phyloP scores from a whole-genome alignment of 2,888 invertebrate genomes.

The Agrilus biguttatus region DNA sequence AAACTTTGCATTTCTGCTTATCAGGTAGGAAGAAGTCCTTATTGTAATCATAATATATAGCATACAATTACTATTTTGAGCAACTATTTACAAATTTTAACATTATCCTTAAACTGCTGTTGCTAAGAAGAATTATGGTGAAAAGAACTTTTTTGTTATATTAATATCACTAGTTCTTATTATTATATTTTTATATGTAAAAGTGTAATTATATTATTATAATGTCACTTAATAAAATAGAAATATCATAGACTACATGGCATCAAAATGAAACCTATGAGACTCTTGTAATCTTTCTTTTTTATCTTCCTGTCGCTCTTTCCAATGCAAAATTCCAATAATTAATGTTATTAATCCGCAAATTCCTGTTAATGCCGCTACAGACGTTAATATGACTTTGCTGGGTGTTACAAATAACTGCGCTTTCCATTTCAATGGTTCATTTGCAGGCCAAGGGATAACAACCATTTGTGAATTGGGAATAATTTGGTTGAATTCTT shows the following conservation, averaged over 20 bases:
- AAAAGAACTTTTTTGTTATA: no score
- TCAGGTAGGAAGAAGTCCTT: no score
- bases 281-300: constrained; percentile 66
- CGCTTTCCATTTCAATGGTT: constrained; percentile 73
- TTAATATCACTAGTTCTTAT: no score
- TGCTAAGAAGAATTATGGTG: no score
- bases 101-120: no score
- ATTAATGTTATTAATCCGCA: constrained; percentile 74
- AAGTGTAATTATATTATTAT: no score
- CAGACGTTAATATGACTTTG: constrained; percentile 82
- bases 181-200: no score
- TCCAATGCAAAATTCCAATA: constrained; percentile 76
- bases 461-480: constrained; percentile 97
- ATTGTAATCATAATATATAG: no score
- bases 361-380: constrained; percentile 73
- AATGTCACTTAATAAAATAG: no score
- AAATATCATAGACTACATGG: constrained; percentile 43
- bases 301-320: constrained; percentile 72
- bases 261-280: constrained; percentile 74
- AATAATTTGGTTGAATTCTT: constrained; percentile 82
- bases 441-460: constrained; percentile 68
- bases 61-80: no score
- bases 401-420: constrained; percentile 92
- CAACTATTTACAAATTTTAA: no score
- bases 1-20: no score